phyloP scores from a whole-genome alignment of 2,888 invertebrate species.

The Hirudinaria manillensis region DNA sequence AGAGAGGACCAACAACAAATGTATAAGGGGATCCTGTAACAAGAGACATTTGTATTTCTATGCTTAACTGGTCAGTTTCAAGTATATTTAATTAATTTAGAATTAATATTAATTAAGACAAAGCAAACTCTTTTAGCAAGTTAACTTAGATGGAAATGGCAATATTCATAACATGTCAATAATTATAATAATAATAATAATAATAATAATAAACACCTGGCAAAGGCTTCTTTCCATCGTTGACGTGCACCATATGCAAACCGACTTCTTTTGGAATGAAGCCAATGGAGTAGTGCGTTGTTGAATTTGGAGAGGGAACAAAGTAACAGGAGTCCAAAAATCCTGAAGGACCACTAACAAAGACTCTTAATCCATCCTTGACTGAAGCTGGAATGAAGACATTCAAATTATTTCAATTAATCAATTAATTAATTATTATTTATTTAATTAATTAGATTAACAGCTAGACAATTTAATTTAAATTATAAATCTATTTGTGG shows the following conservation, averaged over 20 bases:
- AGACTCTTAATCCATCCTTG: constrained; percentile 18
- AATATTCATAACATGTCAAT: too few relatives aligned
- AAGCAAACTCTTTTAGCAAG: neutral
- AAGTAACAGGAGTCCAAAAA: constrained; percentile 29
- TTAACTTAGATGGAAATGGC: too few relatives aligned
- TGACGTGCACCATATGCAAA: constrained; percentile 27
- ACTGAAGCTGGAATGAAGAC: neutral
- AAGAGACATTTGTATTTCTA: neutral
- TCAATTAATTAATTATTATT: too few relatives aligned
- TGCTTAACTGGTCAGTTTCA: neutral
- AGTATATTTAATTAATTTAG: neutral
- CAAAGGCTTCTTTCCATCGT: neutral
- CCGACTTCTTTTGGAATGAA: constrained; percentile 30
- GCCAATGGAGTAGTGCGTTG: constrained; percentile 21
- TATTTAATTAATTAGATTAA: too few relatives aligned
- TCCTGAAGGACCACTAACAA: constrained; percentile 24
- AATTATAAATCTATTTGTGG: too few relatives aligned
- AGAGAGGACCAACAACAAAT: constrained; percentile 92
- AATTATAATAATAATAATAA: too few relatives aligned
- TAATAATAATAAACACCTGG: neutral
- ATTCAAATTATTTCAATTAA: too few relatives aligned
- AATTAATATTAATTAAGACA: neutral
- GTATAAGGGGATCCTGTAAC: constrained; percentile 84
- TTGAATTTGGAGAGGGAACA: constrained; percentile 3
- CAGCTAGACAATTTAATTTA: too few relatives aligned